A percentile compares a stretch with the other conserved stretches of the same genome.
Evolutionary conservation across 2,888 invertebrate species (phyloP).

Genomic region (Anthophora plumipes): DNA sequence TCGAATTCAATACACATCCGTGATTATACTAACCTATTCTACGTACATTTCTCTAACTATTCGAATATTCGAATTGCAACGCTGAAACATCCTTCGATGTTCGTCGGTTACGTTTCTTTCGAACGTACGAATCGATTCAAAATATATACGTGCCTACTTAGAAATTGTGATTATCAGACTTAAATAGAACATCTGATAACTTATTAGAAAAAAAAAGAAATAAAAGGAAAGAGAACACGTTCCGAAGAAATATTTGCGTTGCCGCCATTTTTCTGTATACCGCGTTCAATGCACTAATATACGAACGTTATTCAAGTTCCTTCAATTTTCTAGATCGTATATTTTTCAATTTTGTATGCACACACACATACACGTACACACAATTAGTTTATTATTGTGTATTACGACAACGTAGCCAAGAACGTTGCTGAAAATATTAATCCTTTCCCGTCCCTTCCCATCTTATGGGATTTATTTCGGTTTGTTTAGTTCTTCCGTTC

Average conservation of each 20-base stretch:
- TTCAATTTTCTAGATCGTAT: slow-evolving; percentile 50
- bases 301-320: slow-evolving; percentile 36
- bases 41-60: neutral
- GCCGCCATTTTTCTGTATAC: slow-evolving; percentile 13
- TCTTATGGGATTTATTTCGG: neutral
- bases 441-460: slow-evolving; percentile 4
- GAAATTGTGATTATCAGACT: neutral
- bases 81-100: neutral
- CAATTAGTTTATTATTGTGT: slow-evolving; percentile 25
- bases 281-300: slow-evolving; percentile 28
- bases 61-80: slow-evolving; percentile 17
- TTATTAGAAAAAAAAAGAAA: neutral
- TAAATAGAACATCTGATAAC: slow-evolving; percentile 24
- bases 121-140: neutral
- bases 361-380: slow-evolving; percentile 20
- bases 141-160: slow-evolving; percentile 2
- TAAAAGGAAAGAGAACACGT: neutral
- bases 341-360: slow-evolving; percentile 49
- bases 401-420: neutral
- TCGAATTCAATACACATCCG: neutral
- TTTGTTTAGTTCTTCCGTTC: neutral
- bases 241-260: slow-evolving; percentile 25
- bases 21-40: neutral
- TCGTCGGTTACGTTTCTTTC: slow-evolving; percentile 18
- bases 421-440: neutral